Evolutionary conservation across 2,888 invertebrate species (phyloP).

Genomic region (Leptura quadrifasciata): DNA sequence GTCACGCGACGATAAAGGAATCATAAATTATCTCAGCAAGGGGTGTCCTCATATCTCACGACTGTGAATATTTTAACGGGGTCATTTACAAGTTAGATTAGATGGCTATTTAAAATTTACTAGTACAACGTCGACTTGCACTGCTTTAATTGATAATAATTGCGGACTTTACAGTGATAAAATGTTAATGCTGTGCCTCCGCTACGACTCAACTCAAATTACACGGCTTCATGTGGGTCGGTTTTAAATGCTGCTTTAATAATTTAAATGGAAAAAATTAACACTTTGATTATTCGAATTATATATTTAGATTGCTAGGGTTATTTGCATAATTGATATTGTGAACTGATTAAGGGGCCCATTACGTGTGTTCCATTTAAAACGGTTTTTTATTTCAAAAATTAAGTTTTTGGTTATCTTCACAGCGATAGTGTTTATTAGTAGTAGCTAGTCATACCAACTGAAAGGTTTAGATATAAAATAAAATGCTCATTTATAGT

Average conservation of each 20-base stretch:
- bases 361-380: background rate
- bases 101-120: constrained; percentile 64
- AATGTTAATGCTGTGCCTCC: constrained; percentile 49
- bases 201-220: constrained; percentile 28
- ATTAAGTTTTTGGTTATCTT: background rate
- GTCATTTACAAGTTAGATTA: constrained; percentile 68
- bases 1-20: constrained; percentile 66
- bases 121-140: constrained; percentile 51
- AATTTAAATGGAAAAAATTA: constrained; percentile 49
- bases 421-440: too few relatives aligned
- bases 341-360: constrained; percentile 12
- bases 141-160: constrained; percentile 67
- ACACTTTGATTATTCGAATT: constrained; percentile 48
- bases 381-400: background rate
- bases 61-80: constrained; percentile 46
- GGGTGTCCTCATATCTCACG: constrained; percentile 59
- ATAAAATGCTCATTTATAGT: too few relatives aligned
- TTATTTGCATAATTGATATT: constrained; percentile 38
- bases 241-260: constrained; percentile 45
- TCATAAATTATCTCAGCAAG: constrained; percentile 66
- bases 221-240: constrained; percentile 48
- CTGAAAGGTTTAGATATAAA: too few relatives aligned
- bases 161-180: constrained; percentile 56
- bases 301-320: constrained; percentile 40
- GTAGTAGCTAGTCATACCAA: too few relatives aligned